These are phyloP conservation scores for Achlya flavicornis DNA, from an alignment of 2,888 invertebrate genomes.

Conservation along the genomic window DNA sequence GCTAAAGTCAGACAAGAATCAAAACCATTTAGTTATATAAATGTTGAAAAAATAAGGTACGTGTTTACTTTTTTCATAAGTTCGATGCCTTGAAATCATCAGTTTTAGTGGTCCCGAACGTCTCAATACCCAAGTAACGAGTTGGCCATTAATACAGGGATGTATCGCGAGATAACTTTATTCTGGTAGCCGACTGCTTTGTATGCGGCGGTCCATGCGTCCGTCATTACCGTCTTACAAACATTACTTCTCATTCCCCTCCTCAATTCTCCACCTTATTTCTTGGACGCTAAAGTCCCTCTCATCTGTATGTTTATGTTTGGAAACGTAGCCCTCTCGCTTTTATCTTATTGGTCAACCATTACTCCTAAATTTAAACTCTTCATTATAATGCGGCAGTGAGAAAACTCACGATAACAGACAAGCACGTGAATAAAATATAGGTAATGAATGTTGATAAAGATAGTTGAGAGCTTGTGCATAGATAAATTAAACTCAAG, in stretches of 20 bases:
- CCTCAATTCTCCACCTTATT: constrained; percentile 47
- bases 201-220: constrained; percentile 81
- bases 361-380: constrained; percentile 84
- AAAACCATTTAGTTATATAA: background rate
- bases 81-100: constrained; percentile 66
- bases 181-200: constrained; percentile 83
- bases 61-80: constrained; percentile 52
- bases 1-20: background rate
- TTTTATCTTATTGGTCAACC: constrained; percentile 84
- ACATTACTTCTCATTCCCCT: constrained; percentile 31
- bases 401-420: constrained; percentile 79
- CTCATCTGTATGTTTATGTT: constrained; percentile 31
- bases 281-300: constrained; percentile 31
- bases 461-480: constrained; percentile 54
- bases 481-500: constrained; percentile 54
- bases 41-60: background rate
- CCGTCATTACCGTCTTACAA: constrained; percentile 76
- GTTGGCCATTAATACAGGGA: constrained; percentile 82
- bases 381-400: constrained; percentile 81
- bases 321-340: constrained; percentile 71
- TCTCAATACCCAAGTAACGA: constrained; percentile 83
- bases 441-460: constrained; percentile 79
- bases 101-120: constrained; percentile 68
- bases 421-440: constrained; percentile 73
- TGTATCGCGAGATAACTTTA: constrained; percentile 83